Evolutionary conservation across 2,797 vertebrate genomes (phyloP).

Genomic region (Platyrinchus mystaceus): DNA sequence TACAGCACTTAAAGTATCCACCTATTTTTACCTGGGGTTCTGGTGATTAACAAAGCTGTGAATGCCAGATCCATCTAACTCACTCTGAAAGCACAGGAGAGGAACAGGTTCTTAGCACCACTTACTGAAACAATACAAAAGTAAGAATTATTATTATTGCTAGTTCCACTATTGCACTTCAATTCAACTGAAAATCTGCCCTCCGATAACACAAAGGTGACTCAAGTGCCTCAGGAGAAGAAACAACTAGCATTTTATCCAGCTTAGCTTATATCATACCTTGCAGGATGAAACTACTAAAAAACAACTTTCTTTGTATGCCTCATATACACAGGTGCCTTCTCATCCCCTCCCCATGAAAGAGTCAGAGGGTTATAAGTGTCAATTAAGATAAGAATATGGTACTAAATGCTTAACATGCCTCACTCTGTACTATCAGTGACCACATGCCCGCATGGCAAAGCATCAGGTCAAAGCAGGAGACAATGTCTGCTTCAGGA

Average conservation of each 20-base stretch:
- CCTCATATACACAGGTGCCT: slow-evolving; percentile 13
- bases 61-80: slow-evolving; percentile 32
- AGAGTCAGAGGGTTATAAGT: slow-evolving; percentile 27
- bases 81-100: slow-evolving; percentile 2
- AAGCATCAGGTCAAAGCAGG: not conserved
- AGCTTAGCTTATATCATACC: slow-evolving; percentile 1
- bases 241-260: slow-evolving; percentile 14
- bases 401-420: slow-evolving; percentile 38
- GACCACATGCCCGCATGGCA: not conserved
- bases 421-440: not conserved
- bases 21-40: slow-evolving; percentile 52
- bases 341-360: not conserved
- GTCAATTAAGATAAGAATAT: slow-evolving; percentile 51
- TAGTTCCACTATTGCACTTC: not conserved
- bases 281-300: not conserved
- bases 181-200: slow-evolving; percentile 23
- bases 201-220: slow-evolving; percentile 37
- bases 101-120: slow-evolving; percentile 17
- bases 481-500: not conserved
- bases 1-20: slow-evolving; percentile 12
- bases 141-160: slow-evolving; percentile 50
- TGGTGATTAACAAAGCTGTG: slow-evolving; percentile 49
- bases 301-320: slow-evolving; percentile 41
- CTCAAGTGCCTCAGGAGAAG: slow-evolving; percentile 16
- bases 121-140: slow-evolving; percentile 45